phyloP scores from a whole-genome alignment of 2,797 vertebrate genomes.

The Oryzias dopingdopingensis region DNA sequence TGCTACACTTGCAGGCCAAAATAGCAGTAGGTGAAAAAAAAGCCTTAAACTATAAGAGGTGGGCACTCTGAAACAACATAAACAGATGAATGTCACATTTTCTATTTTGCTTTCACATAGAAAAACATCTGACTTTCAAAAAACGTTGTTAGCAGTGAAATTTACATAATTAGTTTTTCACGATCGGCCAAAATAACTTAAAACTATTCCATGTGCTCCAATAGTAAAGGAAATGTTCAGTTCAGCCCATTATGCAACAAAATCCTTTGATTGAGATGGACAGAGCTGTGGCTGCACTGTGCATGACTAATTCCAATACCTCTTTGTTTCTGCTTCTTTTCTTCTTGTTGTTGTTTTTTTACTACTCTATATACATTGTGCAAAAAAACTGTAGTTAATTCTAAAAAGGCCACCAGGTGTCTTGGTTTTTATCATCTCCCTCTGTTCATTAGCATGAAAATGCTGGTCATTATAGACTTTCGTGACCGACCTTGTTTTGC shows the following conservation, averaged over 20 bases:
- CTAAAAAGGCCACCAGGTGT: conserved; percentile 74
- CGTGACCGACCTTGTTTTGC: conserved; percentile 17
- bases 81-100: conserved; percentile 37
- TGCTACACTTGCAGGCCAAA: conserved; percentile 36
- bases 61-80: conserved; percentile 24
- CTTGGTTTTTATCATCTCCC: conserved; percentile 37
- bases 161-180: conserved; percentile 38
- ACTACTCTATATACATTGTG: conserved; percentile 64
- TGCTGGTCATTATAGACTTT: conserved; percentile 15
- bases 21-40: conserved; percentile 34
- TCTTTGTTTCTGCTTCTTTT: conserved; percentile 41
- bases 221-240: conserved; percentile 18
- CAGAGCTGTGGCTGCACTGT: conserved; percentile 38
- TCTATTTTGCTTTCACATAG: conserved; percentile 34
- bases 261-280: conserved; percentile 22
- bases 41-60: conserved; percentile 24
- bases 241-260: conserved; percentile 16
- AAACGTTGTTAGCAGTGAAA: conserved; percentile 29
- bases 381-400: conserved; percentile 71
- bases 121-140: conserved; percentile 27
- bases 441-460: conserved; percentile 29
- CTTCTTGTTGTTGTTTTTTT: conserved; percentile 34
- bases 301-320: conserved; percentile 57
- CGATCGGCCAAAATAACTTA: conserved; percentile 30
- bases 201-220: conserved; percentile 24